phyloP scores from a whole-genome alignment of 2,113 vertebrate species.

The Clarias magur region DNA sequence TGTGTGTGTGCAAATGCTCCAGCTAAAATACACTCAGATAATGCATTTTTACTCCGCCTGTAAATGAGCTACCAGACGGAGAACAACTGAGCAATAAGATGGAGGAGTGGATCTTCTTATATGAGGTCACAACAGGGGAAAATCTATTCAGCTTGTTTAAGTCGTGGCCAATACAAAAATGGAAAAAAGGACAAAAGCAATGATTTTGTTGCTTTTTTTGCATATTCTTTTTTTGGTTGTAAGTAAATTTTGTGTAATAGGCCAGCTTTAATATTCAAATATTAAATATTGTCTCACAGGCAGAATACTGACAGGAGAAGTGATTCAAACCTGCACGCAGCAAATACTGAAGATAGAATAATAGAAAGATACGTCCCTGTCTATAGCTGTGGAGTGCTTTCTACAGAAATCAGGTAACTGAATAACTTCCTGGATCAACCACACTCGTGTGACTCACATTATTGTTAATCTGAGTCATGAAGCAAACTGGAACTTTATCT shows the following conservation, averaged over 20 bases:
- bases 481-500: slow-evolving; percentile 6
- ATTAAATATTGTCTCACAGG: slow-evolving; percentile 28
- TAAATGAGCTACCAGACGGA: no score
- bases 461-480: not conserved
- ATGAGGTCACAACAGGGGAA: no score
- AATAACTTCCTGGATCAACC: not conserved
- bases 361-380: slow-evolving; percentile 51
- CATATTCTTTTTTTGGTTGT: no score
- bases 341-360: not conserved
- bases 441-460: not conserved
- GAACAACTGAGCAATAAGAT: no score
- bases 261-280: not conserved
- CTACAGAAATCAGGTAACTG: slow-evolving; percentile 62
- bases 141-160: no score
- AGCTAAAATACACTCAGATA: no score
- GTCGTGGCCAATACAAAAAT: no score
- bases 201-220: no score
- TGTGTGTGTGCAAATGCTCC: not conserved
- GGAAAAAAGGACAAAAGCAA: no score
- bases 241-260: no score
- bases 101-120: no score
- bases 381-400: slow-evolving; percentile 53
- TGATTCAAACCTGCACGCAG: slow-evolving; percentile 2
- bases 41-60: no score
- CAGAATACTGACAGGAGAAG: slow-evolving; percentile 47